phyloP scores from a whole-genome alignment of 2,113 vertebrate genomes.

The Paralichthys olivaceus region DNA sequence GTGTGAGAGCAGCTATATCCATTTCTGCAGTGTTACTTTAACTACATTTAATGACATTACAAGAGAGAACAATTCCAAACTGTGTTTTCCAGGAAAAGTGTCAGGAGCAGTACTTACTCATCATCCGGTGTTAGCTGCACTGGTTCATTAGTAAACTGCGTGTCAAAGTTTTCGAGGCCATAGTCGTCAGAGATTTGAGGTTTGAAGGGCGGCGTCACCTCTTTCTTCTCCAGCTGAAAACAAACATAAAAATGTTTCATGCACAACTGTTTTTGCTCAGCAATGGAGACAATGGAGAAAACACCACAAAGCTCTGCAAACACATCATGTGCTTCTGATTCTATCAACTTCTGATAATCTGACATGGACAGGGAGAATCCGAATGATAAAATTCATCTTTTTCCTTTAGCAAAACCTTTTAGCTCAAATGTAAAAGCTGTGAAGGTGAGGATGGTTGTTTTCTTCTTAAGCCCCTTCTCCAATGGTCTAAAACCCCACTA shows the following conservation, averaged over 20 bases:
- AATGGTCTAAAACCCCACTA: no score
- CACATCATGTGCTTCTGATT: neutral
- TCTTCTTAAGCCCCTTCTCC: no score
- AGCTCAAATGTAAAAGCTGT: neutral
- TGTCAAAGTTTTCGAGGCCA: slow-evolving; percentile 97
- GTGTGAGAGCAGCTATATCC: no score
- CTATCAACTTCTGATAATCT: neutral
- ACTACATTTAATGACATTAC: no score
- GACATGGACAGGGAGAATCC: neutral
- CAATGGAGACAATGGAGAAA: neutral
- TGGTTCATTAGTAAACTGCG: slow-evolving; percentile 98
- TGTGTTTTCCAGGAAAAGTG: no score
- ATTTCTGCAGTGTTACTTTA: no score
- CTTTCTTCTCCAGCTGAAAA: slow-evolving; percentile 95
- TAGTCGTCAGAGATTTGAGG: slow-evolving; percentile 97
- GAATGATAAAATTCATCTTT: no score
- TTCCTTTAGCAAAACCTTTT: neutral
- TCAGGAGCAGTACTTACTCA: slow-evolving; percentile 82
- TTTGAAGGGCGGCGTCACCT: slow-evolving; percentile 92
- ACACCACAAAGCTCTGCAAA: neutral
- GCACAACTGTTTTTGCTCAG: slow-evolving; percentile 1
- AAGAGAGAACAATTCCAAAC: no score
- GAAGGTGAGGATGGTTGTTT: no score
- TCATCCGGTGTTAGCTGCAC: slow-evolving; percentile 98
- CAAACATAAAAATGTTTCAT: slow-evolving; percentile 25